Base-by-base conservation (phyloP, 2,888 invertebrate genomes). In the Biston stratarius region DNA sequence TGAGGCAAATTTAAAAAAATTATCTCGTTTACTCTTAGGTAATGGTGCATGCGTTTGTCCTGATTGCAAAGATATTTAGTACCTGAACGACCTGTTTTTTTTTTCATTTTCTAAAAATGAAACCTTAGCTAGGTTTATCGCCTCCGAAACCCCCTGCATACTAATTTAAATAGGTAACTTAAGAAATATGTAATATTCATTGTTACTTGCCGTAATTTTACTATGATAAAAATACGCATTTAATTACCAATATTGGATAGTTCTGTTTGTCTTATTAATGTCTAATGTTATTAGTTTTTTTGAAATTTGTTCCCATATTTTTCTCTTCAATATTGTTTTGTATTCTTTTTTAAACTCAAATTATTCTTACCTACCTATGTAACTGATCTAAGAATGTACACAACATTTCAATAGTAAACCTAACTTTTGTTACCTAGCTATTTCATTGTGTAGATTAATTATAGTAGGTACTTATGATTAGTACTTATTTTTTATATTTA, bases 151-250 rank as follows among this genome's bases (percentile, higher is more conserved):
- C n/a, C n/a, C n/a, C n/a, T n/a, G n/a, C n/a, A n/a, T n/a, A n/a
- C n/a, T n/a, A n/a, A n/a, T n/a, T n/a, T n/a, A n/a, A 55, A 14
- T 58, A 48, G n/a, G 11, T 64, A 59, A 40, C 1, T 11, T 61
- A 61, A 61, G 53, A 57, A 63, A 57, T 56, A 47, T 67, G 38
- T 38, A n/a, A 5, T 67, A 57, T 60, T 67, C 53, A 59, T 69
- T 70, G 72, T 68, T 66, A 70, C 72, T 72, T 72, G 70, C 72
- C 70, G 68, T 72, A 52, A 62, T 67, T 67, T 65, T 63, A 62
- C 61, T 55, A 55, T 48, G 45, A 58, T 36, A 61, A 68, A 24
- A 71, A 61, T 62, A 65, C 62, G 64, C 64, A 56, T 67, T 64
- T 64, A 64, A 48, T 52, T 56, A 36, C 11, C 42, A 7, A 7